Evolutionary conservation across 2,113 vertebrate genomes (phyloP), one percentile per base, ranked within the genome.

Genomic region (Entosphenus tridentatus): DNA sequence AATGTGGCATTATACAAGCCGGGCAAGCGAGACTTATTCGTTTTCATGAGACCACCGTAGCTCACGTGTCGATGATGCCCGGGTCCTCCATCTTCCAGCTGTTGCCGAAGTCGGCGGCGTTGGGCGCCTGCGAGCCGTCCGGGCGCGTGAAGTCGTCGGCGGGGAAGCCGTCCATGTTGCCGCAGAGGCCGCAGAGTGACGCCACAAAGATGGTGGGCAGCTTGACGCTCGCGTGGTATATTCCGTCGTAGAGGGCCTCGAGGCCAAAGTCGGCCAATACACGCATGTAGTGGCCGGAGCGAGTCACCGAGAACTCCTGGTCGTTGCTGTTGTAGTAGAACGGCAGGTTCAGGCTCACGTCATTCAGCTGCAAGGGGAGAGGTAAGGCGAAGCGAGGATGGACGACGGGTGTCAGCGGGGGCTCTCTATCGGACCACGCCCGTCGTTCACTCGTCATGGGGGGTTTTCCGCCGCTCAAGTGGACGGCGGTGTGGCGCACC

Each of bases 171-270:
- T 65, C 62, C 62, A 65, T 65, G 10, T 65, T 21, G n/a, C 62
- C 62, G 21, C 62, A 65, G n/a, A 65, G 21, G 21, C 62, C 62
- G 62, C 62, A 65, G n/a, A 65, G n/a, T n/a, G 62, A 16, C n/a
- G n/a, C 62, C 21, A 16, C 21, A 11, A 16, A 65, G n/a, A 2
- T 65, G 62, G 62, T 16, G 9, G 62, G 62, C 8, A 65, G 10
- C n/a, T 21, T n/a, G 62, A 65, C 21, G 62, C 62, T n/a, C n/a
- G 21, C 62, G 9, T 10, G 10, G 8, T 65, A 21, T 16, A 16
- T n/a, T 65, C 62, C 8, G 21, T 65, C 10, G 21, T 16, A 65
- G n/a, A 65, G n/a, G n/a, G 21, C 21, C 11, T 65, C 62, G 21
- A 65, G 62, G 62, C 62, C 62, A 10, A 65, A 65, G 62, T 65